Evolutionary conservation across 2,797 vertebrate genomes (phyloP).

Genomic region (Tangara arthus): DNA sequence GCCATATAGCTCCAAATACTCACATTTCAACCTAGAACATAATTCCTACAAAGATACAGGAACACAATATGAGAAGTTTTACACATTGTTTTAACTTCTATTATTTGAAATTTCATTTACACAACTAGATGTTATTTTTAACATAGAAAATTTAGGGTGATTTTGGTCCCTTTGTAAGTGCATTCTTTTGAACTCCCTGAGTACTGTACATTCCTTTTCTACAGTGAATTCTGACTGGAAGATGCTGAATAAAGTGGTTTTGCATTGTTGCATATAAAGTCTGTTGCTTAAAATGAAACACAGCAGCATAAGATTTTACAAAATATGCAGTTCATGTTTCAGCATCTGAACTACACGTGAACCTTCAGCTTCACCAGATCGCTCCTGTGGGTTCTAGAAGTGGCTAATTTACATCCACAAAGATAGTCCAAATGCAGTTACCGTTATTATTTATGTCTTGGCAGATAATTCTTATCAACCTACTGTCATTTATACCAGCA

Average conservation of each 20-base stretch:
- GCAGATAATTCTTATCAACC: background rate
- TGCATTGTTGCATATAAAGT: background rate
- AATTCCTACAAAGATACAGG: background rate
- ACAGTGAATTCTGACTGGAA: conserved; percentile 43
- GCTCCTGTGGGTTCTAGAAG: background rate
- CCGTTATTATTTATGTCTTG: background rate
- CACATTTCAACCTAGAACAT: background rate
- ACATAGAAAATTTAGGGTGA: background rate
- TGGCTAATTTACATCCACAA: background rate
- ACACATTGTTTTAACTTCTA: background rate
- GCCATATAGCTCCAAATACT: background rate
- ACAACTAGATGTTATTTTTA: background rate
- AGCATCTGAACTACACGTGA: background rate
- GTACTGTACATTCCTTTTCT: conserved; percentile 50
- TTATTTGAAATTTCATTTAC: background rate
- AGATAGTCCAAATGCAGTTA: background rate
- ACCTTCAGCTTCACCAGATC: background rate
- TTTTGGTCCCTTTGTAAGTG: conserved; percentile 55
- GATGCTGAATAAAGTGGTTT: conserved; percentile 12
- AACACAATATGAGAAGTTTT: background rate
- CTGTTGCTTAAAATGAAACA: background rate
- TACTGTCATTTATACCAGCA: background rate
- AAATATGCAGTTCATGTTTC: background rate
- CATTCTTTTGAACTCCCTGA: conserved; percentile 58
- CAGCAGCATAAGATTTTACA: background rate